Percentiles rank a stretch among this genome's conserved stretches.
Evolutionary conservation across 2,113 vertebrate species (phyloP).

Genomic region (Leucopternis melanops): DNA sequence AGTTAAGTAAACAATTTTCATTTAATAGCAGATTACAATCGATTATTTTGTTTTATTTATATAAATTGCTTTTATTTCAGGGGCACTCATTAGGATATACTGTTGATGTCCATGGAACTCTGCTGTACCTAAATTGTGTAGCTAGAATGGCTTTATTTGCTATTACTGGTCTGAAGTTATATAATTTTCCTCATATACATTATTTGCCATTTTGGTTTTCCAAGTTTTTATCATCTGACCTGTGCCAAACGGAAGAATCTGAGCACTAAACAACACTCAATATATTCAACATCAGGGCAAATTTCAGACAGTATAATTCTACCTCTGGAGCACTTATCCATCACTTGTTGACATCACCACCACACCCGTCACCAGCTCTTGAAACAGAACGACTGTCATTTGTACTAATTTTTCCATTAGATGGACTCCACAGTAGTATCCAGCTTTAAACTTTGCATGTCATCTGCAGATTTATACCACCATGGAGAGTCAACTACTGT

Average conservation of each 20-base stretch:
- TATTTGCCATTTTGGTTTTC: background rate
- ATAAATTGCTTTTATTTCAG: background rate
- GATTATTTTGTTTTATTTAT: background rate
- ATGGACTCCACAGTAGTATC: background rate
- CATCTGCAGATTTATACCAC: background rate
- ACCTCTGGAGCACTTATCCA: background rate
- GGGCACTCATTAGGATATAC: background rate
- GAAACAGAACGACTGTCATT: background rate
- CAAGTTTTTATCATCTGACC: background rate
- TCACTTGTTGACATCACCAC: background rate
- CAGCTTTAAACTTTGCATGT: background rate
- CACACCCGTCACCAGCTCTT: background rate
- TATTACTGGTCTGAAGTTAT: background rate
- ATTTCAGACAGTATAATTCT: background rate
- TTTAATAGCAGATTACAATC: background rate
- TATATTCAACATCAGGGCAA: background rate
- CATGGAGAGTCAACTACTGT: background rate
- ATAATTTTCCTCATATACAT: background rate
- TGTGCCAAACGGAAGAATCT: background rate
- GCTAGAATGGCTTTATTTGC: background rate
- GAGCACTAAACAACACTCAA: background rate
- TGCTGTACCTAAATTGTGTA: background rate
- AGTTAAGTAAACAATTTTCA: background rate
- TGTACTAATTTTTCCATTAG: background rate
- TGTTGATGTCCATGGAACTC: background rate